Conservation (phyloP, 2,888 invertebrate species). For the Yponomeuta plumbellus region DNA sequence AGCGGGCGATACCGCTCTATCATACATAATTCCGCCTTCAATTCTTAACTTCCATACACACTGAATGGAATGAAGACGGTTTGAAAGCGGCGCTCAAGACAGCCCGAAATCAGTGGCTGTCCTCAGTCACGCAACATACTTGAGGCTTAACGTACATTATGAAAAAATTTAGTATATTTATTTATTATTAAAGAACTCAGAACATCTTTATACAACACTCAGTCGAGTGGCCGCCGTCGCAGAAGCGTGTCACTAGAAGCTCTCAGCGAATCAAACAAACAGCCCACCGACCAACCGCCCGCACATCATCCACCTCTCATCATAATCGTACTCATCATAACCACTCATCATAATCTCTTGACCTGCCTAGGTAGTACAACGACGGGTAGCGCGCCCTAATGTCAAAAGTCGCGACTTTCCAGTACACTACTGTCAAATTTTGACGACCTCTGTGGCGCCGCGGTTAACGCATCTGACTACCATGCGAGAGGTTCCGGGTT, state of each 20-base stretch:
- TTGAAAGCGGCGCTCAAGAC: constrained; percentile 22
- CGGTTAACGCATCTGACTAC: too few relatives aligned
- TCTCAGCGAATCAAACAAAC: constrained; percentile 14
- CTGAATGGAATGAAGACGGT: background rate
- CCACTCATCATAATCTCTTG: too few relatives aligned
- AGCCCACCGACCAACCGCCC: too few relatives aligned
- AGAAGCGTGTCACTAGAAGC: constrained; percentile 16
- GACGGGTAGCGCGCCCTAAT: too few relatives aligned
- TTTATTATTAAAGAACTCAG: background rate
- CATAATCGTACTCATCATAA: too few relatives aligned
- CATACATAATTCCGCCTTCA: background rate
- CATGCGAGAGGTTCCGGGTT: too few relatives aligned
- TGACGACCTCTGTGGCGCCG: too few relatives aligned
- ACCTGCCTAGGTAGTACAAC: too few relatives aligned
- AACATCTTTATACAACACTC: constrained; percentile 19
- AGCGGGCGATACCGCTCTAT: background rate
- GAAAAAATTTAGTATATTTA: background rate
- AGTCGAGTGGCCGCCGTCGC: constrained; percentile 17
- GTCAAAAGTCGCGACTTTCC: too few relatives aligned
- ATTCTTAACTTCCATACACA: background rate
- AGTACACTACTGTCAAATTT: too few relatives aligned
- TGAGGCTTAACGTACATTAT: constrained; percentile 10
- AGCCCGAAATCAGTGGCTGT: constrained; percentile 20
- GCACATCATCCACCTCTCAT: too few relatives aligned
- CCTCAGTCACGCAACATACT: constrained; percentile 4